Conservation (phyloP, 2,113 vertebrate species). For the Tyrannus savana region DNA sequence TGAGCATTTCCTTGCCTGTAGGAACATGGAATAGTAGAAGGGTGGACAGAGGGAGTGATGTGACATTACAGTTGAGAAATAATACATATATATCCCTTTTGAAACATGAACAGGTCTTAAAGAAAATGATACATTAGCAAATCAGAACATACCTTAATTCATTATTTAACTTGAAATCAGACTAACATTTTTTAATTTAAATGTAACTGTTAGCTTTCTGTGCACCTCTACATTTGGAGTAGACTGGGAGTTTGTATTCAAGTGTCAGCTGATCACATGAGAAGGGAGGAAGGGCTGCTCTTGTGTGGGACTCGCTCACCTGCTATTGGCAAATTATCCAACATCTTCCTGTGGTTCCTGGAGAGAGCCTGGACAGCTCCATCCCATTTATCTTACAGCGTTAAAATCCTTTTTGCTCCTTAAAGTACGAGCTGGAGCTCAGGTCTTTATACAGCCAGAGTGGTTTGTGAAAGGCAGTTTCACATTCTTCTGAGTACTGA, state of each 20-base stretch:
- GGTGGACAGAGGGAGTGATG: not conserved
- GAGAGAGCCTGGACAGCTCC: not conserved
- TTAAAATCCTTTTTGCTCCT: not conserved
- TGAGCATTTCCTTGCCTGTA: not conserved
- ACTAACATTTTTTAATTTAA: not conserved
- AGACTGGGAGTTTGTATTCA: not conserved
- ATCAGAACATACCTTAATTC: not conserved
- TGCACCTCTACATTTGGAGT: not conserved
- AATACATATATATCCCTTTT: not conserved
- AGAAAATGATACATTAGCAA: not conserved
- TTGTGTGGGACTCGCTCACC: rapidly evolving
- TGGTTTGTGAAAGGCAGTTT: not conserved
- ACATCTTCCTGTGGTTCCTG: not conserved
- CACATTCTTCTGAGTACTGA: not conserved
- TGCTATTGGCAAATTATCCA: not conserved
- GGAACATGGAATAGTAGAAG: not conserved
- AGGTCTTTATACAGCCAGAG: not conserved
- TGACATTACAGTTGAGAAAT: not conserved
- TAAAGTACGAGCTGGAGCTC: not conserved
- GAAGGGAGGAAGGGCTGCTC: not conserved
- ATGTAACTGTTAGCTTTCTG: not conserved
- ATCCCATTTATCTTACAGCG: not conserved
- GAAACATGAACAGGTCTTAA: not conserved
- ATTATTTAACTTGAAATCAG: not conserved
- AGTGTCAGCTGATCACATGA: not conserved